These are phyloP conservation scores for Pangasianodon gigas DNA, from an alignment of 2,113 vertebrate genomes.

Conservation along the genomic window DNA sequence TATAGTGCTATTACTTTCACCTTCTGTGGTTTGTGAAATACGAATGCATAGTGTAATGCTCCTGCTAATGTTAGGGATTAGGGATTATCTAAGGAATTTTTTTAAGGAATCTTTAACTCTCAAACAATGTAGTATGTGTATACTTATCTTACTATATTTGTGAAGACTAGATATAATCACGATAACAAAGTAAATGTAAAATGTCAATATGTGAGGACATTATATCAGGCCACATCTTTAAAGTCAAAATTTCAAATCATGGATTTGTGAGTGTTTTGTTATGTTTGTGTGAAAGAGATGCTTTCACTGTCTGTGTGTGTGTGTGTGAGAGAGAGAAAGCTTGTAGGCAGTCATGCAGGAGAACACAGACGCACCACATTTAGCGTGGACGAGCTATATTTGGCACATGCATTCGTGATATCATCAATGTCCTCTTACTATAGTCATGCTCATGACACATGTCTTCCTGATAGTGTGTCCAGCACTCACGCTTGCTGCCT, in stretches of 20 bases:
- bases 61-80: neutral
- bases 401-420: neutral
- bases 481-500: slow-evolving; percentile 15
- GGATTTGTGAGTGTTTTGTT: neutral
- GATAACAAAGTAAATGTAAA: neutral
- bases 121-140: neutral
- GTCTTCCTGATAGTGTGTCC: slow-evolving; percentile 35
- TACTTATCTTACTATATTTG: neutral
- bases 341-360: neutral
- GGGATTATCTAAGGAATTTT: neutral
- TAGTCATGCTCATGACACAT: slow-evolving; percentile 27
- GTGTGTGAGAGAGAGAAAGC: neutral
- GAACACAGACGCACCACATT: slow-evolving; percentile 23
- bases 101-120: neutral
- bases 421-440: slow-evolving; percentile 32
- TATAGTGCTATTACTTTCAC: neutral
- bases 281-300: neutral
- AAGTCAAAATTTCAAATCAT: neutral
- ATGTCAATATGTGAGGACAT: neutral
- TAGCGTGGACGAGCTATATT: slow-evolving; percentile 21
- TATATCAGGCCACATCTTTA: neutral
- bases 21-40: neutral
- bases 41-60: neutral
- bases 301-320: slow-evolving; percentile 42
- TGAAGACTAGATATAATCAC: neutral